phyloP scores from a whole-genome alignment of 2,113 vertebrate genomes.

The Formicarius rufipectus region DNA sequence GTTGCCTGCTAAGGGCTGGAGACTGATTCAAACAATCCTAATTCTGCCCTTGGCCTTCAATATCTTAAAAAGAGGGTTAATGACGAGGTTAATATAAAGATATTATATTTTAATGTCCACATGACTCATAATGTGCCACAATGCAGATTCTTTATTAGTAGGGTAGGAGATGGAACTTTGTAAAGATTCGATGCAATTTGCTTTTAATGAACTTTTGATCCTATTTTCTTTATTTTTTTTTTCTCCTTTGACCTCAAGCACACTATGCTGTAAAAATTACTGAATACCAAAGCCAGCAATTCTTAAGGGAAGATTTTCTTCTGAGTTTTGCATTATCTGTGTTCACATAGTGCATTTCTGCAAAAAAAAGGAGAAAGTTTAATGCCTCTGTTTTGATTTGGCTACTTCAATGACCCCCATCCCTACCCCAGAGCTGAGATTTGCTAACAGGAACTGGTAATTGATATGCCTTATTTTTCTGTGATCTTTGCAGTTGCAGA shows the following conservation, averaged over 20 bases:
- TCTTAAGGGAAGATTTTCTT: not conserved
- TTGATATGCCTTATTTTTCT: not conserved
- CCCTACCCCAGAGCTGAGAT: not conserved
- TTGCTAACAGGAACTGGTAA: not conserved
- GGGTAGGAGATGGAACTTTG: not conserved
- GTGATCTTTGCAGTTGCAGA: not conserved
- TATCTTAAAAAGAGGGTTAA: not conserved
- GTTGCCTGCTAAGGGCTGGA: not conserved
- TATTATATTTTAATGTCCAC: not conserved
- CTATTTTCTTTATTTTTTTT: not conserved
- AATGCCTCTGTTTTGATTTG: not conserved
- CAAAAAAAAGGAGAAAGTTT: not conserved
- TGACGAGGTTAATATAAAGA: not conserved
- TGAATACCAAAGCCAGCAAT: not conserved
- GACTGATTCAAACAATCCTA: not conserved
- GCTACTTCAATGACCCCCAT: not conserved
- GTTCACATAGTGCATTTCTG: not conserved
- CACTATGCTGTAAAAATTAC: not conserved
- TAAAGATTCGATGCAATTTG: not conserved
- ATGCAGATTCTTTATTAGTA: not conserved
- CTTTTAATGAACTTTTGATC: not conserved
- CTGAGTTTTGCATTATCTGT: not conserved
- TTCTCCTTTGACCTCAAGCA: not conserved
- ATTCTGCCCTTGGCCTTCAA: not conserved
- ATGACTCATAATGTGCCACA: not conserved